Evolutionary conservation across 1,140 invertebrate genomes (phyloP).

Genomic region (Pissodes strobi): DNA sequence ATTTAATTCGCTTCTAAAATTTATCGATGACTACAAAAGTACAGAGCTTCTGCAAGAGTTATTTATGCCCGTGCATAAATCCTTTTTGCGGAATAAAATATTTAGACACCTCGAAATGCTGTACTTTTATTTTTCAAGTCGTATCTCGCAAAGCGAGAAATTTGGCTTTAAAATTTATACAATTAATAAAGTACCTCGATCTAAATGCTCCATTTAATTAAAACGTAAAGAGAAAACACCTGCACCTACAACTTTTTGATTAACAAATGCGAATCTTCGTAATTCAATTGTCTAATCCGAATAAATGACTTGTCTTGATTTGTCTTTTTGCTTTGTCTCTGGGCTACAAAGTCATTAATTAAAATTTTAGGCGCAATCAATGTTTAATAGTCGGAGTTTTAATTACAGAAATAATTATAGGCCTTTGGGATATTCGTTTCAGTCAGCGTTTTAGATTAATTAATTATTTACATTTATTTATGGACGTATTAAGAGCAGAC

Average conservation of each 20-base stretch:
- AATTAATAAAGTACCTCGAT: slow-evolving; percentile 15
- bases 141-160: background rate
- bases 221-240: slow-evolving; percentile 16
- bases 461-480: too few species aligned
- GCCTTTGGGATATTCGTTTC: background rate
- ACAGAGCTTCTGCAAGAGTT: too few species aligned
- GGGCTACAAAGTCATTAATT: slow-evolving; percentile 11
- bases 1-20: too few species aligned
- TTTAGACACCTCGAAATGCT: too few species aligned
- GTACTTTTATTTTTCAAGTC: too few species aligned
- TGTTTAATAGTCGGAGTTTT: background rate
- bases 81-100: too few species aligned
- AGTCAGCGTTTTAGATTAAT: background rate
- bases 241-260: slow-evolving; percentile 33
- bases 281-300: slow-evolving; percentile 31
- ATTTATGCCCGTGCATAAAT: too few species aligned
- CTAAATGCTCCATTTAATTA: slow-evolving; percentile 27
- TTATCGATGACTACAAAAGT: too few species aligned
- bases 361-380: slow-evolving; percentile 3
- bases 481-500: too few species aligned
- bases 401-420: slow-evolving; percentile 3
- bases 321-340: slow-evolving; percentile 5
- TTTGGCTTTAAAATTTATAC: slow-evolving; percentile 11
- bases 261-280: slow-evolving; percentile 33
- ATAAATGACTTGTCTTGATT: slow-evolving; percentile 26